Evolutionary conservation across 2,797 vertebrate species (phyloP).

Genomic region (Silurus lanzhouensis): DNA sequence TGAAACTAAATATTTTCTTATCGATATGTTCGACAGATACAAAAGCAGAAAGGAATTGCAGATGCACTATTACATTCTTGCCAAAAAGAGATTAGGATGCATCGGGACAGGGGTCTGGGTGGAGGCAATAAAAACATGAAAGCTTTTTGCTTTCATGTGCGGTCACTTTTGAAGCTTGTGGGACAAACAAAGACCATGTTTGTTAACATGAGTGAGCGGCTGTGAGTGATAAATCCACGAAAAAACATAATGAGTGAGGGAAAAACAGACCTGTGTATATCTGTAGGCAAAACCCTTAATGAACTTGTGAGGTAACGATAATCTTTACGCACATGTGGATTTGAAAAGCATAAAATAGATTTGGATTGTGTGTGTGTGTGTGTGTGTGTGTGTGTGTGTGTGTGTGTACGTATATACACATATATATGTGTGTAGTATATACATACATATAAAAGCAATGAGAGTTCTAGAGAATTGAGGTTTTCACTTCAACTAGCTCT

Average conservation of each 20-base stretch:
- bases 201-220: background rate
- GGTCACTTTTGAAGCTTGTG: background rate
- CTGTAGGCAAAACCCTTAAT: background rate
- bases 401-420: too few species aligned
- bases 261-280: background rate
- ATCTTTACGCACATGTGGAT: background rate
- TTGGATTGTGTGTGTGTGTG: background rate
- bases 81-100: background rate
- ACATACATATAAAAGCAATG: too few species aligned
- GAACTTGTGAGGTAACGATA: background rate
- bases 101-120: background rate
- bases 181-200: background rate
- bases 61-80: background rate
- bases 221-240: background rate
- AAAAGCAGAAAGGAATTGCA: background rate
- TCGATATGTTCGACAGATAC: background rate
- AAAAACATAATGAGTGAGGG: background rate
- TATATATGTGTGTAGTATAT: too few species aligned
- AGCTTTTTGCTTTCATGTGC: background rate
- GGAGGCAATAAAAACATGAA: background rate
- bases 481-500: background rate
- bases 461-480: too few species aligned
- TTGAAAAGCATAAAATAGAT: background rate
- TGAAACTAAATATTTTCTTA: background rate
- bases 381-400: too few species aligned